These are phyloP conservation scores for Calidris pygmaea DNA, from an alignment of 2,113 vertebrate species.

Conservation along the genomic window DNA sequence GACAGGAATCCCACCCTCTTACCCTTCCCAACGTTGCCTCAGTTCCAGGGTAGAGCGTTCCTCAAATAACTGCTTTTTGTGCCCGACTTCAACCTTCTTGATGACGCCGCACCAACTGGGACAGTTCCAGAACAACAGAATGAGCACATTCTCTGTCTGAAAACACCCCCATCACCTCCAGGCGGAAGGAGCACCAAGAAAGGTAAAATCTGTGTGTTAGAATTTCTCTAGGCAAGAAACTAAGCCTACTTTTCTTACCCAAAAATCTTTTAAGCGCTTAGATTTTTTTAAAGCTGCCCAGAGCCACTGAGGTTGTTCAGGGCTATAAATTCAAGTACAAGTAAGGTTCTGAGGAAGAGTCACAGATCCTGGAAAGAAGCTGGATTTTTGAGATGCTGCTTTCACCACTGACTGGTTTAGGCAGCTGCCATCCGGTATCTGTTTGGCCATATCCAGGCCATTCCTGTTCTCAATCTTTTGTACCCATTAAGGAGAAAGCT, in stretches of 20 bases:
- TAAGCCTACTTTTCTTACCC: not conserved
- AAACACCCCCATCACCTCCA: not conserved
- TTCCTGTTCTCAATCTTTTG: not conserved
- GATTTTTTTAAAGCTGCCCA: not conserved
- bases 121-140: not conserved
- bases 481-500: not conserved
- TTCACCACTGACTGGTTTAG: not conserved
- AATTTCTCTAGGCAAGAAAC: not conserved
- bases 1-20: not conserved
- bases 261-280: not conserved
- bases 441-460: not conserved
- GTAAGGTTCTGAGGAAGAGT: not conserved
- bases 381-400: not conserved
- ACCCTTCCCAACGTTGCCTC: not conserved
- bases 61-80: not conserved
- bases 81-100: not conserved
- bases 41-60: not conserved
- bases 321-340: not conserved
- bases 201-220: not conserved
- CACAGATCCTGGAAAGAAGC: not conserved
- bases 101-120: not conserved
- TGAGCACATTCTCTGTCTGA: accelerated
- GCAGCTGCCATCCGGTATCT: not conserved
- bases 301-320: not conserved
- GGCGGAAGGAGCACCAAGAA: not conserved